These are phyloP conservation scores for Otolemur crassicaudatus DNA, from an alignment of 2,797 vertebrate species.

Conservation along the genomic window DNA sequence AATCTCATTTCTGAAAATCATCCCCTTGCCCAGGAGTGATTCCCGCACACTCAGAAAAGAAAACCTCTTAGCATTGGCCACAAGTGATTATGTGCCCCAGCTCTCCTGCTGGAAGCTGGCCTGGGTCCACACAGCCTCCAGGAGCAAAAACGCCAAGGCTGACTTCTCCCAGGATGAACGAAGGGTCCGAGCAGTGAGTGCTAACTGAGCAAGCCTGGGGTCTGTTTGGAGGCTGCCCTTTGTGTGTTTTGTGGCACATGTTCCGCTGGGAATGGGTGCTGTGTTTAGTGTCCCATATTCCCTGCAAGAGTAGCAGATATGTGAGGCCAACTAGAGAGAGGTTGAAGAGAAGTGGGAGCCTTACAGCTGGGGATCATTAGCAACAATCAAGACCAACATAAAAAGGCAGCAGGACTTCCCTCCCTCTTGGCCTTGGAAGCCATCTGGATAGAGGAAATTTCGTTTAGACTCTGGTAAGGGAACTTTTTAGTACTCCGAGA, in stretches of 20 bases:
- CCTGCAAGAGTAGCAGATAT: conserved; percentile 76
- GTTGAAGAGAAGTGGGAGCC: conserved; percentile 80
- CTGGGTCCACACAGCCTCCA: not conserved
- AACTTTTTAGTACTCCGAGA: conserved; percentile 73
- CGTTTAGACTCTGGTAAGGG: conserved; percentile 72
- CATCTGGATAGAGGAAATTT: conserved; percentile 82
- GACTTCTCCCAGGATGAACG: conserved; percentile 27
- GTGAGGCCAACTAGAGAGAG: conserved; percentile 83
- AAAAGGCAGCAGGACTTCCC: conserved; percentile 81
- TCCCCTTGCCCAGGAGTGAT: not conserved
- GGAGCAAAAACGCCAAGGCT: conserved; percentile 9
- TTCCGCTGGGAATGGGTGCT: conserved; percentile 73
- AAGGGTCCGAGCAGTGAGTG: not conserved
- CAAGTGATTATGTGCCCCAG: not conserved
- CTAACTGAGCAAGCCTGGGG: conserved; percentile 41
- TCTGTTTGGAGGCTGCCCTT: conserved; percentile 62
- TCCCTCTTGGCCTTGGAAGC: conserved; percentile 82
- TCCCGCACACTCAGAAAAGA: conserved; percentile 3
- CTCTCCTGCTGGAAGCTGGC: not conserved
- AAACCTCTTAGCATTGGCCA: not conserved
- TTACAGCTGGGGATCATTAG: conserved; percentile 84
- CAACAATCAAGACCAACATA: conserved; percentile 84
- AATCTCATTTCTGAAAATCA: conserved; percentile 5
- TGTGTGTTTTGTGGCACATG: not conserved
- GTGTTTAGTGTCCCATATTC: conserved; percentile 77